Evolutionary conservation across 2,888 invertebrate species (phyloP), one percentile per base, ranked within the genome.

Genomic region (Chironomus tentans): DNA sequence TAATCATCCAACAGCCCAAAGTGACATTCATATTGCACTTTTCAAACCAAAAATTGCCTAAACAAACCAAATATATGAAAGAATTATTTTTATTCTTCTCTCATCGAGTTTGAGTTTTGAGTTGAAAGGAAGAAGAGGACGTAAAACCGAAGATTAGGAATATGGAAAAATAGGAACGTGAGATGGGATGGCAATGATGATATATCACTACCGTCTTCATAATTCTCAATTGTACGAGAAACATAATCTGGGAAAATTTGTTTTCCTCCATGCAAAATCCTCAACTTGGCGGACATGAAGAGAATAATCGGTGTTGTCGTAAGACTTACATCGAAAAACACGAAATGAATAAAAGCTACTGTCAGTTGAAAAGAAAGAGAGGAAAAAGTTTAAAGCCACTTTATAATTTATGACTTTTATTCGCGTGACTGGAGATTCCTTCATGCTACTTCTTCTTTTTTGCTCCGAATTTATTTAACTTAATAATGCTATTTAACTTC

Each of bases 181-280:
- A 65, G 65, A 21, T 56, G 56, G 56, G 18, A 18, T 18, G 18
- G 15, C 15, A 56, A 65, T 21, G 21, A 65, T 24, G 65, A 65
- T 65, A 21, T 65, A 65, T 65, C 65, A 65, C 24, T 21, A 24
- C 65, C 21, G 24, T 65, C 22, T 65, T 24, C 65, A 65, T 65
- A 65, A 65, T 65, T 56, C 56, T 56, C 56, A 18, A n/a, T 56
- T 56, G 56, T 56, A 18, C 56, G 56, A 56, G 38, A 38, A 38
- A 56, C 56, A 21, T 65, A 65, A 65, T 65, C 65, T 65, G 24
- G 12, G 65, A 65, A 65, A 65, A 65, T 65, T 65, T 65, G 65
- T 65, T 65, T 65, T 65, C 21, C 56, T 56, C 38, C 1, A 38
- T 18, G 18, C n/a, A n/a, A 65, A 65, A 65, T 2, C 24, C 65